Conservation (phyloP, 2,113 vertebrate species). For the Fulmarus glacialis region DNA sequence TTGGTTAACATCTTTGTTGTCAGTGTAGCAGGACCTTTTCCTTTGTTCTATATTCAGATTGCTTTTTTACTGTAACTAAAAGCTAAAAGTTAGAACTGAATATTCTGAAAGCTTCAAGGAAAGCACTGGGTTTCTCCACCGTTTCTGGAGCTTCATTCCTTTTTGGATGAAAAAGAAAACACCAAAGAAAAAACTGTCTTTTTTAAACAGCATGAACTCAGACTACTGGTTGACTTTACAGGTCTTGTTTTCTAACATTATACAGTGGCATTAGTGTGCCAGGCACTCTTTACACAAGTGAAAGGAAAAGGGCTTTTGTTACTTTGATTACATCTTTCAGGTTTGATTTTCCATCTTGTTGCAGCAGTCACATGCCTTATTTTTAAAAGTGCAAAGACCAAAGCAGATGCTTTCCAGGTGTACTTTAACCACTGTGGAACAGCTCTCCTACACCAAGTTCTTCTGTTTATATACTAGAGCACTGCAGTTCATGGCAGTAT, state of each 20-base stretch:
- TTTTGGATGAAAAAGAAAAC: neutral
- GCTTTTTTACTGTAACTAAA: neutral
- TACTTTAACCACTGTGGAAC: neutral
- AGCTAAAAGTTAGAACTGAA: neutral
- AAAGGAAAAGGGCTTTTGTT: neutral
- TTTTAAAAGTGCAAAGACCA: neutral
- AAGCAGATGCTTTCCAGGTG: neutral
- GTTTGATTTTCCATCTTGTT: neutral
- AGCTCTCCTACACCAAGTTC: neutral
- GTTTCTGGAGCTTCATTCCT: neutral
- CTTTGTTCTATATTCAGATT: neutral
- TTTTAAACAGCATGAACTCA: neutral
- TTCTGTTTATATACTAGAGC: neutral
- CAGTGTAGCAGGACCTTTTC: neutral
- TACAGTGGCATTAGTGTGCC: fast-evolving
- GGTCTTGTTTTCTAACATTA: neutral
- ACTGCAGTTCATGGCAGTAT: neutral
- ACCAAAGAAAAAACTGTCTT: too few relatives aligned
- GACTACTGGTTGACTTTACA: neutral
- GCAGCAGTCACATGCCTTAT: neutral
- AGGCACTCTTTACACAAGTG: neutral
- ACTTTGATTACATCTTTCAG: neutral
- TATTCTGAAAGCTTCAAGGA: neutral
- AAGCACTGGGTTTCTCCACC: neutral
- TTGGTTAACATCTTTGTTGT: neutral